A percentile compares a stretch with the other conserved stretches of the same genome.
These are phyloP conservation scores for Pseudomyrmex cubaensis DNA, from an alignment of 1,140 invertebrate species.

Conservation along the genomic window DNA sequence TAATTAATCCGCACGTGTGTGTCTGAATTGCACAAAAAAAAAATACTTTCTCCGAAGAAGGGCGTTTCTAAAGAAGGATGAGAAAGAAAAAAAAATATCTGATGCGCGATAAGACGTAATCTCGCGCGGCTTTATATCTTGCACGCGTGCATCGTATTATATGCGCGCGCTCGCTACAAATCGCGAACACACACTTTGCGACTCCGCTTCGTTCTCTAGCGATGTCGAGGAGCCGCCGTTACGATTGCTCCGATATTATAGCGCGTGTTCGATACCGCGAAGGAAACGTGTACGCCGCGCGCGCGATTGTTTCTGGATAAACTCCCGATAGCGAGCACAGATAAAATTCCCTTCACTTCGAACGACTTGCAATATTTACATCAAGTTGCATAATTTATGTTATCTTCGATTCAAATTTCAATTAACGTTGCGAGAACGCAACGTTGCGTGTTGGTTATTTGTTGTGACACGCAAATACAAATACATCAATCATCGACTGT, in stretches of 20 bases:
- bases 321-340: conserved; percentile 9
- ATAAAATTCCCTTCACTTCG: conserved; percentile 16
- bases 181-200: no score
- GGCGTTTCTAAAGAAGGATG: no score
- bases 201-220: conserved; percentile 39
- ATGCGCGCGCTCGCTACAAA: background rate
- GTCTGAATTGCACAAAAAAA: no score
- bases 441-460: no score
- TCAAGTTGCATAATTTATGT: conserved; percentile 4
- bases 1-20: no score
- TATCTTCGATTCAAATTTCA: no score
- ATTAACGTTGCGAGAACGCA: no score
- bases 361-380: background rate
- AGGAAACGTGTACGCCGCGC: conserved; percentile 7
- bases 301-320: conserved; percentile 24
- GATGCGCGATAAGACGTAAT: background rate
- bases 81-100: background rate
- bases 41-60: no score
- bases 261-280: conserved; percentile 10
- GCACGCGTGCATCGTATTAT: conserved; percentile 7
- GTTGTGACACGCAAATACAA: no score
- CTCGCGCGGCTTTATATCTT: conserved; percentile 1
- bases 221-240: conserved; percentile 14
- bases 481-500: background rate
- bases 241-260: conserved; percentile 30